Evolutionary conservation across 2,113 vertebrate species (phyloP).

Genomic region (Bungarus multicinctus): DNA sequence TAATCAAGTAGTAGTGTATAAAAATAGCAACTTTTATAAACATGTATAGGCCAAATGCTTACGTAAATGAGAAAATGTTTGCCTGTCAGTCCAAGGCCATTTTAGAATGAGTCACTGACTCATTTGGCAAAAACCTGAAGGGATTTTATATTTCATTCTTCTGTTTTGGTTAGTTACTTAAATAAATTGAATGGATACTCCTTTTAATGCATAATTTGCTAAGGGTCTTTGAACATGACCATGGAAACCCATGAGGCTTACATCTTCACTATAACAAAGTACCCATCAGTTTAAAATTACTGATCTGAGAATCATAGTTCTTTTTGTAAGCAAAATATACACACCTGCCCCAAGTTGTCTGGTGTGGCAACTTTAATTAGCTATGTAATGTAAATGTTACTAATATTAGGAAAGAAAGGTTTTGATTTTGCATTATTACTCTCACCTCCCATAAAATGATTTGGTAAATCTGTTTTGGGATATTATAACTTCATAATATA

Average conservation of each 20-base stretch:
- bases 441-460: slow-evolving; percentile 22
- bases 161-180: slow-evolving; percentile 11
- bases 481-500: background rate
- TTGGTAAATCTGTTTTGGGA: background rate
- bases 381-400: slow-evolving; percentile 41
- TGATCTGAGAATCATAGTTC: slow-evolving; percentile 52
- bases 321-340: slow-evolving; percentile 56
- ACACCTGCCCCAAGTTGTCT: slow-evolving; percentile 38
- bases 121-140: slow-evolving; percentile 53
- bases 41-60: background rate
- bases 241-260: slow-evolving; percentile 50
- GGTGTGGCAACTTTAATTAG: slow-evolving; percentile 56
- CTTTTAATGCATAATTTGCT: slow-evolving; percentile 60
- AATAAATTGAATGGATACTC: slow-evolving; percentile 48
- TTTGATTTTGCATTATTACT: slow-evolving; percentile 18
- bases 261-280: slow-evolving; percentile 60
- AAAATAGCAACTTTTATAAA: background rate
- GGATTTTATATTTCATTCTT: slow-evolving; percentile 53
- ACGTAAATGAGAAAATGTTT: background rate
- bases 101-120: slow-evolving; percentile 32
- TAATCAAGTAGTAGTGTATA: background rate
- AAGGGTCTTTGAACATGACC: slow-evolving; percentile 53
- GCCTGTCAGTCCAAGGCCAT: background rate
- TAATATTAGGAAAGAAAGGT: slow-evolving; percentile 21
- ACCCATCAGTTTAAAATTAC: slow-evolving; percentile 42